Conservation (phyloP, 1,140 invertebrate species). For the Diploscapter pachys region DNA sequence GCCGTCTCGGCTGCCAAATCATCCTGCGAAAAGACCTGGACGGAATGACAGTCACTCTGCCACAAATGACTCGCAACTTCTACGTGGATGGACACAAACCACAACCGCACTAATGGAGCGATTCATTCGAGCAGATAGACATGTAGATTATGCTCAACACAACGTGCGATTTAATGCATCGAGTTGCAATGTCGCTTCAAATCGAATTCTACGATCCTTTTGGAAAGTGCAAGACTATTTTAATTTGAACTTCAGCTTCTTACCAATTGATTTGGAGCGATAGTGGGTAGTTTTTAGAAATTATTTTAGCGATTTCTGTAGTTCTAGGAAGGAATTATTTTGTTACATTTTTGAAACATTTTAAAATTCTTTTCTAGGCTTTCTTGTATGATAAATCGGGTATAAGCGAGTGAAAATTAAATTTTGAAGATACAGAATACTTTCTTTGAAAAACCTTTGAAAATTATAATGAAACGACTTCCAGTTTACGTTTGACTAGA, state of each 20-base stretch:
- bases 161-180: too few relatives aligned
- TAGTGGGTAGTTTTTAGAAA: not conserved
- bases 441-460: not conserved
- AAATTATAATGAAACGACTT: not conserved
- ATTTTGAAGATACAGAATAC: not conserved
- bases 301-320: not conserved
- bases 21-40: slow-evolving; percentile 76
- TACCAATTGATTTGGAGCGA: not conserved
- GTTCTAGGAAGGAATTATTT: not conserved
- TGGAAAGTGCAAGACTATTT: not conserved
- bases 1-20: slow-evolving; percentile 93
- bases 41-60: slow-evolving; percentile 80
- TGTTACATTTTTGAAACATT: not conserved
- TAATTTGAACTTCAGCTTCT: not conserved
- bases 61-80: slow-evolving; percentile 89
- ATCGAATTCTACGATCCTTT: not conserved
- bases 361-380: not conserved
- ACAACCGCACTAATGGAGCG: slow-evolving; percentile 71
- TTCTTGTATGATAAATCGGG: not conserved
- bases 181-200: too few relatives aligned
- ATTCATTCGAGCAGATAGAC: too few relatives aligned
- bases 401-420: not conserved
- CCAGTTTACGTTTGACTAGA: not conserved
- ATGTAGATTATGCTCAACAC: too few relatives aligned
- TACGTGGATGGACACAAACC: slow-evolving; percentile 97